Evolutionary conservation across 2,797 vertebrate species (phyloP).

Genomic region (Cynopterus sphinx): DNA sequence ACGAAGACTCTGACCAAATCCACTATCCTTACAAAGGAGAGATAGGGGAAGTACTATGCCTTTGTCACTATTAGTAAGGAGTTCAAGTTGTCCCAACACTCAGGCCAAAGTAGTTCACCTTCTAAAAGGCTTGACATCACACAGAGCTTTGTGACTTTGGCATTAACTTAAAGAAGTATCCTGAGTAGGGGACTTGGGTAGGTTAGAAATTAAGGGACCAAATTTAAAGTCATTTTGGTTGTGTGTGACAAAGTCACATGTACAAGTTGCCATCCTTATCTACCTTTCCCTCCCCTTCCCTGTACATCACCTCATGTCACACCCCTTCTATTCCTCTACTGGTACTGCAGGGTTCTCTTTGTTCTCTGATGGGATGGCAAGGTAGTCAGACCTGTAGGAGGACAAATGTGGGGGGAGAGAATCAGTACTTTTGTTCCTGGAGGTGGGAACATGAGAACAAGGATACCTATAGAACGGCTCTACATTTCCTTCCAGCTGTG

Average conservation of each 20-base stretch:
- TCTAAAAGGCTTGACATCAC: not conserved
- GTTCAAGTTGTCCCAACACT: not conserved
- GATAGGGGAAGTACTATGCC: not conserved
- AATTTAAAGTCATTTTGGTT: not conserved
- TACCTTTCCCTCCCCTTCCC: not conserved
- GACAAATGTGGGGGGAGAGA: conserved; percentile 80
- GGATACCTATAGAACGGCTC: not conserved
- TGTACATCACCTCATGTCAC: conserved; percentile 64
- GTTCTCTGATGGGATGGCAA: conserved; percentile 96
- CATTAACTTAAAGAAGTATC: not conserved
- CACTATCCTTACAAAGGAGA: not conserved
- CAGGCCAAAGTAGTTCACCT: not conserved
- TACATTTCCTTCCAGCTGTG: not conserved
- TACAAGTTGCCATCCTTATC: not conserved
- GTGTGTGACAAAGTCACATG: not conserved
- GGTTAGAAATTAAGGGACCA: not conserved
- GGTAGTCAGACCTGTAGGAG: conserved; percentile 93
- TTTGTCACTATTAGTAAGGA: not conserved
- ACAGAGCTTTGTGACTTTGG: not conserved
- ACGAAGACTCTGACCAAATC: not conserved
- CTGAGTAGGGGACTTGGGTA: not conserved
- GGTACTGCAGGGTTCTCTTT: conserved; percentile 93
- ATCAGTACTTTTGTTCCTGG: not conserved
- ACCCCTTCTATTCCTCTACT: conserved; percentile 89
- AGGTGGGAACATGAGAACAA: not conserved